Conservation (phyloP, 2,113 vertebrate genomes). For the Guaruba guarouba region DNA sequence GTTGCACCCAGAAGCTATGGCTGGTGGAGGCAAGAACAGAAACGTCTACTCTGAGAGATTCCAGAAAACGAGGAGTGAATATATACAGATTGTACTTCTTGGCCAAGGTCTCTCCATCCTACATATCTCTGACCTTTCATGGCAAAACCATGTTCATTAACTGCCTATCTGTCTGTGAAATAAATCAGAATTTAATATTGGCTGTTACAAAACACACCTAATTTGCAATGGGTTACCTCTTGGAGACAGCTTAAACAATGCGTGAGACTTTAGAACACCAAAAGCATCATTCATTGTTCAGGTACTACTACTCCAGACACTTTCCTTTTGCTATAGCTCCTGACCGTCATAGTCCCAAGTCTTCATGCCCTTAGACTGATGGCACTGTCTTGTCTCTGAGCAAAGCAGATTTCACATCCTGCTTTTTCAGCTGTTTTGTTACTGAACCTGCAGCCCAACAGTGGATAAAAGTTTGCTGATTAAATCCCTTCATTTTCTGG, state of each 20-base stretch:
- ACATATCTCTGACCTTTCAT: neutral
- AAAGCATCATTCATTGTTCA: neutral
- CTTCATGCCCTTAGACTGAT: rapidly evolving
- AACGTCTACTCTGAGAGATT: neutral
- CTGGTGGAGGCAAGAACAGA: neutral
- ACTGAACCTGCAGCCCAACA: neutral
- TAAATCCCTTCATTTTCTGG: neutral
- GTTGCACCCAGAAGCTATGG: neutral
- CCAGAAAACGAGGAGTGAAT: neutral
- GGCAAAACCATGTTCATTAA: neutral
- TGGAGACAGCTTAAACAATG: neutral
- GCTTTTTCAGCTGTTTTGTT: neutral
- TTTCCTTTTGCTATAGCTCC: neutral
- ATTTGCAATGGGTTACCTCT: neutral
- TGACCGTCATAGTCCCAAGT: neutral
- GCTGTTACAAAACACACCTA: neutral
- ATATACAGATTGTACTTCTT: neutral
- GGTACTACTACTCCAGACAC: no score
- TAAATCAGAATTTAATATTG: neutral
- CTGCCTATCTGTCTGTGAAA: neutral
- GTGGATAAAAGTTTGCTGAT: neutral
- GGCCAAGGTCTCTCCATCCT: neutral
- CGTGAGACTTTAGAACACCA: neutral
- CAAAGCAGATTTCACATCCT: neutral
- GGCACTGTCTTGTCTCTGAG: rapidly evolving